Base-by-base conservation (phyloP, 2,113 vertebrate species). In the Calidris pugnax region DNA sequence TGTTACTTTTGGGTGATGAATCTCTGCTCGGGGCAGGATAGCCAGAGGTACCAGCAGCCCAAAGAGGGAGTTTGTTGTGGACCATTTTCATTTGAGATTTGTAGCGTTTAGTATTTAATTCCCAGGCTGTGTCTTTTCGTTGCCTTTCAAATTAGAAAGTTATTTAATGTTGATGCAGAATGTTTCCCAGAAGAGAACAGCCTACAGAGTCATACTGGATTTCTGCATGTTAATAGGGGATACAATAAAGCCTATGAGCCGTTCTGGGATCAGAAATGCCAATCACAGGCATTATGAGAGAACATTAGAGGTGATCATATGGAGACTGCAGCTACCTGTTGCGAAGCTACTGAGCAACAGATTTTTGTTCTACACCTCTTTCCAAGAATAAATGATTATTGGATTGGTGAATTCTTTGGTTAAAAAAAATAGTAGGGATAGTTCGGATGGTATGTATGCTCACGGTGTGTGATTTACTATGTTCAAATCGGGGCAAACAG, bases 71-170 rank as follows among this genome's bases (percentile, higher is more conserved):
- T 62, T 89, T 88, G 33, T 77, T 63, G 55, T 18, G 32, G 80
- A 53, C 47, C 6, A 5, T 76, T 89, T 93, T 89, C 18, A 72
- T 75, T 12, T 82, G 48, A 87, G 67, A 90, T 84, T 81, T 93
- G 85, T 85, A 81, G 87, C 78, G 75, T 57, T 71, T 80, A 78
- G 30, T 64, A 19, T 86, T 95, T 90, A 84, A 91, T 93, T 94
- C 64, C 80, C 69, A 85, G 28, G 14, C 53, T 79, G 37, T 75
- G 57, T 47, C 75, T 95, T 94, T 90, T 96, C 59, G 84, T 64
- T 95, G 93, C 41, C 35, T 96, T 94, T 86, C 87, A 80, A 91
- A 94, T 95, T 64, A 91, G 60, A 51, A 84, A 63, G 76, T 76
- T 93, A 91, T 76, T 96, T 84, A 84, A 86, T 53, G 35, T 48